Evolutionary conservation across 2,113 vertebrate species (phyloP).

Genomic region (Pitta sordida): DNA sequence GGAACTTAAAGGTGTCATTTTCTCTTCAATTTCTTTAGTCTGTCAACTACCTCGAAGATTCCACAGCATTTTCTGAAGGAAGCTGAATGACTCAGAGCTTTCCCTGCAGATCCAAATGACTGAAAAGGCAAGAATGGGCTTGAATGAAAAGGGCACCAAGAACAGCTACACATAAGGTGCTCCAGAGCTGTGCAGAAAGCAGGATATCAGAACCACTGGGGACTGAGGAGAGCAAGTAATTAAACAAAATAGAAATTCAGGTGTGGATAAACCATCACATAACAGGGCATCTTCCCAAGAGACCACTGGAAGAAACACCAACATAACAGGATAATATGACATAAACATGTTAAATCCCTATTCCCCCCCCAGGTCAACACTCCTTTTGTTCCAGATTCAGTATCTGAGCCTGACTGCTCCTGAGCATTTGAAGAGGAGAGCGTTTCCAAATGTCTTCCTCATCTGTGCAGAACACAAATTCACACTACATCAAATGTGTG

Average conservation of each 20-base stretch:
- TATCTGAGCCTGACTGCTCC: not conserved
- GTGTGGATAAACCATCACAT: not conserved
- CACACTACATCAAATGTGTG: not conserved
- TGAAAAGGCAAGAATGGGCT: not conserved
- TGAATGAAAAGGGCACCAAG: not conserved
- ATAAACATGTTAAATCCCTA: not conserved
- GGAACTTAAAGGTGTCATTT: not conserved
- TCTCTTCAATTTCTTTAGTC: not conserved
- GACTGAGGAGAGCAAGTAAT: not conserved
- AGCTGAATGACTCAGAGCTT: not conserved
- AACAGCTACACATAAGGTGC: not conserved
- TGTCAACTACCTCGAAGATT: not conserved
- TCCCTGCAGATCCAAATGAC: not conserved
- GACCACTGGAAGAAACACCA: not conserved
- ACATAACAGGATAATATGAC: not conserved
- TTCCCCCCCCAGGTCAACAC: not conserved
- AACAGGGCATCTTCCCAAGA: not conserved
- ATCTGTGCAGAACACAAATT: not conserved
- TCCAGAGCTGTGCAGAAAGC: not conserved
- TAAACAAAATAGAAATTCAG: not conserved
- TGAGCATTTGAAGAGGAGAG: not conserved
- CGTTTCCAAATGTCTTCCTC: not conserved
- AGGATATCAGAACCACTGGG: not conserved
- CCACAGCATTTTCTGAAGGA: not conserved
- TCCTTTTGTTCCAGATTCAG: not conserved